Evolutionary conservation across 2,888 invertebrate genomes (phyloP), one percentile per base, ranked within the genome.

Genomic region (Plagodis pulveraria): DNA sequence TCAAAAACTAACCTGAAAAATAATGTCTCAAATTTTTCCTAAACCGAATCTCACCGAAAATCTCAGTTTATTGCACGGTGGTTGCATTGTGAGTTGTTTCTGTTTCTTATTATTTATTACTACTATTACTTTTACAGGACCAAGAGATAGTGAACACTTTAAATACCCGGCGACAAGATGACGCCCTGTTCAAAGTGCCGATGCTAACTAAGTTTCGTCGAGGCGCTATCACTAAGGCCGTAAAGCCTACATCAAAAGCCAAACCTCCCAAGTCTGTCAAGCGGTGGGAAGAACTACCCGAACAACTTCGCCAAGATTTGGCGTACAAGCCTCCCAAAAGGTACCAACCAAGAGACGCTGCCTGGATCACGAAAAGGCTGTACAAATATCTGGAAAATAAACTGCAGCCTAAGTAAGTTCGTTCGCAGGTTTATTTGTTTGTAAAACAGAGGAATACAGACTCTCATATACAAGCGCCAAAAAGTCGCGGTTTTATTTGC

Each of bases 281-380:
- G 36, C 67, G 72, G 0, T 38, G 80, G 0, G 77, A 68, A 1
- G 67, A 72, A 9, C 52, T 89, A 34, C 89, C 91, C 0, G 45
- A 70, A 0, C 85, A 88, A 43, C 34, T 91, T 0, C 57, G 83
- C 5, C 77, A 84, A 35, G 91, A 90, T 41, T 67, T 90, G 76
- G 86, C 83, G 42, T 91, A 90, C 45, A 91, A 89, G 38, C 91
- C 92, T 0, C 91, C 90, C 0, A 91, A 86, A 59, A 74, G 87
- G 36, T 93, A 83, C 62, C 74, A 74, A 46, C 89, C 91, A 0
- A 69, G 72, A 2, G 86, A 85, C 38, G 91, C 89, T 0, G 73
- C 88, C 0, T 93, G 93, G 93, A 81, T 83, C 22, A 92, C 91
- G 0, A 87, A 87, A 47, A 70, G 85, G 45, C 65, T 93, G 50